These are phyloP conservation scores for Drosophila arawakana DNA, from an alignment of 1,140 invertebrate species.

Conservation along the genomic window DNA sequence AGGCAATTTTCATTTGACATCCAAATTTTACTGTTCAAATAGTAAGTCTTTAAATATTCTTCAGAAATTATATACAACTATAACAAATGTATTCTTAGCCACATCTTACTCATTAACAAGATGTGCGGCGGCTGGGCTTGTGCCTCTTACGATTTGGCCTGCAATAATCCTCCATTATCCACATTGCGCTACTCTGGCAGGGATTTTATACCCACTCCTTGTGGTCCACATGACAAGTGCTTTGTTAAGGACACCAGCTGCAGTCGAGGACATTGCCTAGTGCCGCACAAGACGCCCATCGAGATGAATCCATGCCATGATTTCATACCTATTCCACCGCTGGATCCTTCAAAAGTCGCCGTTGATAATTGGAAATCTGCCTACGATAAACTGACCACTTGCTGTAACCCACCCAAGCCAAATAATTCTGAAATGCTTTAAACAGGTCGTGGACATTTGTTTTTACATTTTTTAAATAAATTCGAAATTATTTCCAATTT, in stretches of 20 bases:
- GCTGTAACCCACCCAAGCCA: not conserved
- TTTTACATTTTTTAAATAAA: no score
- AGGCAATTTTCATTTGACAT: not conserved
- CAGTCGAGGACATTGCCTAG: conserved; percentile 43
- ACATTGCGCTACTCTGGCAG: conserved; percentile 60
- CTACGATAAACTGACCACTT: conserved; percentile 7
- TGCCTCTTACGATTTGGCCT: conserved; percentile 58
- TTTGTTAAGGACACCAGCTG: conserved; percentile 48
- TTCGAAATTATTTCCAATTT: no score
- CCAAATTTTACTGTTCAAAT: conserved; percentile 20
- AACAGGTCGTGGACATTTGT: not conserved
- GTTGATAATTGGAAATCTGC: conserved; percentile 16
- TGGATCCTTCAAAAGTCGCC: not conserved
- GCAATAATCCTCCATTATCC: conserved; percentile 60
- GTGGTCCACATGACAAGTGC: conserved; percentile 58
- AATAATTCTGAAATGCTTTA: not conserved
- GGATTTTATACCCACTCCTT: conserved; percentile 63
- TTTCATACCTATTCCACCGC: not conserved
- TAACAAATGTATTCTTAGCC: not conserved
- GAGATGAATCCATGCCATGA: conserved; percentile 21
- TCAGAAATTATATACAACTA: no score
- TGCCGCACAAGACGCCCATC: conserved; percentile 11
- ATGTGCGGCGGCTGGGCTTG: conserved; percentile 75
- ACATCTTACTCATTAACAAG: not conserved
- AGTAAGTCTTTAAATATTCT: conserved; percentile 12